Base-by-base conservation (phyloP, 2,797 vertebrate species). In the Halcyon smyrnensis region DNA sequence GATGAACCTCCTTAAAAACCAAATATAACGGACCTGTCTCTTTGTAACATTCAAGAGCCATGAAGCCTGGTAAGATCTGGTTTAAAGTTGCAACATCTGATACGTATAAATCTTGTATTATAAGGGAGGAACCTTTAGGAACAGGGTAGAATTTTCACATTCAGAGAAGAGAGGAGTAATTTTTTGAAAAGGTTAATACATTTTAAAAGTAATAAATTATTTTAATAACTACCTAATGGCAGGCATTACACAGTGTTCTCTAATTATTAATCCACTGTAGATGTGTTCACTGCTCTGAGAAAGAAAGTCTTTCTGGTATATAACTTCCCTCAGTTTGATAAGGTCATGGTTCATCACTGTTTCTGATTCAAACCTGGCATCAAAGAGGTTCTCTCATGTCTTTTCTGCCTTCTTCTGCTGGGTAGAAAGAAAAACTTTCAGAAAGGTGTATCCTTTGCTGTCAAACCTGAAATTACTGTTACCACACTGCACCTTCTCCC, bases 131-230 rank as follows among this genome's bases (percentile, higher is more conserved):
- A 48, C 51, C 65, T 91, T 67, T 27, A 62, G 74, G 46, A 92
- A 56, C 21, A 78, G 37, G 45, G 39, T 19, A 93, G 62, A 95
- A 84, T 82, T 76, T 91, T 73, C 73, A 81, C 37, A 56, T 73
- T 77, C 28, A 41, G 39, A 78, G 24, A 32, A 83, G 48, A 93
- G 37, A 79, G 25, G 8, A 88, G 80, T 71, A 64, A 91, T 96
- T 91, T 94, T 27, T n/a, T 65, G 88, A 30, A 88, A 86, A 86
- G 69, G 25, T n/a, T 73, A 41, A 59, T 68, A 36, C 54, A 19
- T 94, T 95, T 91, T 69, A 93, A 84, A 90, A 90, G 90, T 56
- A 88, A 88, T 90, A 91, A 84, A 89, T 95, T 90, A 95, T 84
- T 96, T 96, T 82, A 88, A 90, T 84, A 68, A 45, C 76, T 79